Evolutionary conservation across 2,888 invertebrate genomes (phyloP), one percentile per base, ranked within the genome.

Genomic region (Tipula unca): DNA sequence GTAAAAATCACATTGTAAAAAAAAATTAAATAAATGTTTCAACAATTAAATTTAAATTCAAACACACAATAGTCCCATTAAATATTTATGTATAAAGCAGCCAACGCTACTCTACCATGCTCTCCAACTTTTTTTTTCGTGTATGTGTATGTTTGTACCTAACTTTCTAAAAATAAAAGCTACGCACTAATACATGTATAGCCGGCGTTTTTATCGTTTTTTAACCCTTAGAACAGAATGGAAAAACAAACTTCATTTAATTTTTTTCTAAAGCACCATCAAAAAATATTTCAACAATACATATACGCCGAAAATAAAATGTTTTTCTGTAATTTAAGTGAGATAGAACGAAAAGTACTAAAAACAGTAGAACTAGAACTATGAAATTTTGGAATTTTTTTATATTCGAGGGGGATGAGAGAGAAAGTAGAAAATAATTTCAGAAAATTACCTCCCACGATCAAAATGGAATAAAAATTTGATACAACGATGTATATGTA

Each of bases 161-260:
- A 13, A n/a, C 39, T 39, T 10, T 39, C 5, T 13, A 17, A n/a
- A 82, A 82, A 82, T 82, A 82, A 82, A 82, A 29, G 48, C 48
- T 17, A 48, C 48, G 3, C 8, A 82, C 29, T 14, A 82, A 82
- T 82, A 82, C 82, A 82, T 29, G 29, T 29, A 82, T 29, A 82
- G 29, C 82, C 82, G 82, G 82, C 82, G n/a, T 82, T 82, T 82
- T 82, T 82, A 82, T 82, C 82, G 29, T 82, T 83, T 83, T 83
- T 83, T 32, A 83, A 32, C 83, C 83, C 83, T 83, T 35, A 5
- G n/a, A 82, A 32, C 69, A 10, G 25, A 69, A 48, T 48, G 48
- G n/a, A 48, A 17, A 48, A 48, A 10, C 1, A 25, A 69, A 25
- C 1, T 48, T 10, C 69, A 69, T 20, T 25, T 69, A 25, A 25